Evolutionary conservation across 2,113 vertebrate species (phyloP).

Genomic region (Seriola aureovittata): DNA sequence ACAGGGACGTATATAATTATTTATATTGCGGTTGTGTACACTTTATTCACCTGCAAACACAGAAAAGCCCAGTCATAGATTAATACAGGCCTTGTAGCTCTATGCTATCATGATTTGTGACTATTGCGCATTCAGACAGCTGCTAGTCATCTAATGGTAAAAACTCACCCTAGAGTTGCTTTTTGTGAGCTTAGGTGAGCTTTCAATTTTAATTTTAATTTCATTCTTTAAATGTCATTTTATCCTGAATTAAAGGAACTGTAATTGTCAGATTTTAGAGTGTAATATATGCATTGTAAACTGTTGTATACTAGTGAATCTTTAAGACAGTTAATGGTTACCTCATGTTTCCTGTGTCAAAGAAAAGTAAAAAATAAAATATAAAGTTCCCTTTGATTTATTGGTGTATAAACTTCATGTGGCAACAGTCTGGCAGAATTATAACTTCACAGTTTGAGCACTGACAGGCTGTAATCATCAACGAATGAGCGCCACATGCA

Average conservation of each 20-base stretch:
- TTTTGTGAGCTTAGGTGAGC: background rate
- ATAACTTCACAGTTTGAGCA: slow-evolving; percentile 8
- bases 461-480: slow-evolving; percentile 18
- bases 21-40: no score
- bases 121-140: no score
- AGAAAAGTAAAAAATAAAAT: background rate
- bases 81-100: no score
- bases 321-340: slow-evolving; percentile 28
- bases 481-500: slow-evolving; percentile 13
- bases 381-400: slow-evolving; percentile 6
- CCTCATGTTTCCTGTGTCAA: background rate
- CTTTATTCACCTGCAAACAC: no score
- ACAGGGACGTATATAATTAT: no score
- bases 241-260: background rate
- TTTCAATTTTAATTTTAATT: no score
- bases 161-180: no score
- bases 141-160: no score
- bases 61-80: no score
- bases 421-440: background rate
- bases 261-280: background rate
- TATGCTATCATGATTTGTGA: no score
- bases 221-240: background rate
- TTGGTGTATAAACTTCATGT: background rate
- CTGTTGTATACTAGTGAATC: background rate
- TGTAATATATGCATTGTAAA: background rate